These are phyloP conservation scores for Pachycephus smyrnensis DNA, from an alignment of 2,888 invertebrate species.

Conservation along the genomic window DNA sequence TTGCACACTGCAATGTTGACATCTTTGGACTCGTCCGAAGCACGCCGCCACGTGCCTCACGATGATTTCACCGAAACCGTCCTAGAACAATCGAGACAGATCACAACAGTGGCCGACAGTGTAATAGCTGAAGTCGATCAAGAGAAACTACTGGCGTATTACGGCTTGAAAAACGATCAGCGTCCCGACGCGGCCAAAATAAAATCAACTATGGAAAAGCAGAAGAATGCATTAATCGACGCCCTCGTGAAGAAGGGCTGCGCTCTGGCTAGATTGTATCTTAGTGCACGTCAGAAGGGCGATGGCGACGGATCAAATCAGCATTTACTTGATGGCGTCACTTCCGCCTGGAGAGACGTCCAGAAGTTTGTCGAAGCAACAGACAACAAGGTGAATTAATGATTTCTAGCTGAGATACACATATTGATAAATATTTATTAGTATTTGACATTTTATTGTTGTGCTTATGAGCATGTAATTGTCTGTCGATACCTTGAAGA, in stretches of 20 bases:
- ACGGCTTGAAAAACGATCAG: conserved; percentile 88
- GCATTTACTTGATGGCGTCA: conserved; percentile 71
- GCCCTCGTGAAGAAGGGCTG: conserved; percentile 82
- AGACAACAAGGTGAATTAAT: conserved; percentile 77
- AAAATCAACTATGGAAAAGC: conserved; percentile 88
- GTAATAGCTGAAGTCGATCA: conserved; percentile 81
- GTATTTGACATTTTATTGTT: background rate
- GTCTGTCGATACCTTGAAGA: too few species aligned
- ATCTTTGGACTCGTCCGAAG: conserved; percentile 76
- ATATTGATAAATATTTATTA: background rate
- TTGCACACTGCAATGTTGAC: conserved; percentile 85
- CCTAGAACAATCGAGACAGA: conserved; percentile 67
- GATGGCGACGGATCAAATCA: conserved; percentile 57
- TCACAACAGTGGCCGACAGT: conserved; percentile 75
- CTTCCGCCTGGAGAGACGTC: conserved; percentile 76
- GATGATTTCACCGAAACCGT: conserved; percentile 59
- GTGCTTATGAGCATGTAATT: too few species aligned
- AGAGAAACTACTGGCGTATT: conserved; percentile 82
- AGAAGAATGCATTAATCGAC: conserved; percentile 83
- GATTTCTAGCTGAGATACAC: background rate
- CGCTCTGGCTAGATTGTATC: conserved; percentile 75
- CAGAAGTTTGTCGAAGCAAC: conserved; percentile 84
- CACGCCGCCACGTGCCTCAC: conserved; percentile 66
- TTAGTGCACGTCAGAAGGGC: conserved; percentile 57
- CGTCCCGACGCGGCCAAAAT: conserved; percentile 85